These are phyloP conservation scores for Philopedon plagiatum DNA, from an alignment of 2,888 invertebrate species.

Conservation along the genomic window DNA sequence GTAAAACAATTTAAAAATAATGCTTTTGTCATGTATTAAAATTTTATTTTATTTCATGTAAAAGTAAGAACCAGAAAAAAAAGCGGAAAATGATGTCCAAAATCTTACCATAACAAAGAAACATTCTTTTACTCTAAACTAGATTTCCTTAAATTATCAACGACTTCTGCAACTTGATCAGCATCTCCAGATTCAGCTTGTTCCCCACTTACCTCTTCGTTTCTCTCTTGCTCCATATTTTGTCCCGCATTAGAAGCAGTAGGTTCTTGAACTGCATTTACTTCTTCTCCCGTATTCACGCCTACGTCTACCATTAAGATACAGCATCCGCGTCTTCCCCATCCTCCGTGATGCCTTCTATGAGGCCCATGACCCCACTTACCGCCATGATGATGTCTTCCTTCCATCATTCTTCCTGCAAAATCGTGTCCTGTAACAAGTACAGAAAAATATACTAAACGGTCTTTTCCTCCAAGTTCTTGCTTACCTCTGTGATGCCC, in stretches of 20 bases:
- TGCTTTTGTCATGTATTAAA: no score
- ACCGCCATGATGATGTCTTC: conserved; percentile 1
- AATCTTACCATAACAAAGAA: conserved; percentile 5
- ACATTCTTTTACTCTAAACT: not conserved
- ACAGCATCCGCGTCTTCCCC: not conserved
- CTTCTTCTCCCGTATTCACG: not conserved
- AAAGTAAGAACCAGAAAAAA: not conserved
- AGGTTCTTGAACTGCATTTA: not conserved
- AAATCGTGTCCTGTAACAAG: not conserved
- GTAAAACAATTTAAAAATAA: no score
- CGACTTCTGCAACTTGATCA: not conserved
- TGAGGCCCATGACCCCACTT: conserved; percentile 5
- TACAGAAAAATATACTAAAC: not conserved
- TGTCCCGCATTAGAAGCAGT: not conserved
- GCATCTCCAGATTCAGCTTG: not conserved
- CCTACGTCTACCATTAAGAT: not conserved
- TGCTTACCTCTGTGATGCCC: no score
- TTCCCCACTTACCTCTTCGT: conserved; percentile 3
- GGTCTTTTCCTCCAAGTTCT: not conserved
- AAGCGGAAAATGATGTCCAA: not conserved
- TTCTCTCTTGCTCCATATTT: not conserved
- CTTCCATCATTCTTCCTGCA: not conserved
- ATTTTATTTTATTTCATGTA: no score
- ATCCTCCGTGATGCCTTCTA: not conserved
- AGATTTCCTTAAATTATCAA: not conserved